Conservation (phyloP, 2,113 vertebrate species). For the Charadrius vociferus region DNA sequence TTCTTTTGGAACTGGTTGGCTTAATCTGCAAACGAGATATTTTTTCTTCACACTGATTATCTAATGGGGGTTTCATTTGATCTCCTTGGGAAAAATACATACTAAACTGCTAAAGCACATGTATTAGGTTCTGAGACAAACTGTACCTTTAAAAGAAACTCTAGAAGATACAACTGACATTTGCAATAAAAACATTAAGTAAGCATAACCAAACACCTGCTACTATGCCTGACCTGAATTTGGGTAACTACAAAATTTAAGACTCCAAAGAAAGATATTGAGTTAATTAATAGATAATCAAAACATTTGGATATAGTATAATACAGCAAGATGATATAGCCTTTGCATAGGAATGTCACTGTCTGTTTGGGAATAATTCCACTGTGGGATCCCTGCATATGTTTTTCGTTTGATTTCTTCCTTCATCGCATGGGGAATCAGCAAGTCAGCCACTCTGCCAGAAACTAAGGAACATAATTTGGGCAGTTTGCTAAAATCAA, state of each 20-base stretch:
- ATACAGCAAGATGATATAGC: neutral
- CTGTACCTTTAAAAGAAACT: conserved; percentile 18
- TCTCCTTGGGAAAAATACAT: conserved; percentile 49
- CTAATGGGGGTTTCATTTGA: conserved; percentile 31
- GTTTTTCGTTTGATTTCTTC: neutral
- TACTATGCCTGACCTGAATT: neutral
- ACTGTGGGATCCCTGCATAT: neutral
- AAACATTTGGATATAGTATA: neutral
- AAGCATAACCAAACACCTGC: neutral
- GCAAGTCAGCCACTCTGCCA: neutral
- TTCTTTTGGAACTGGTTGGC: neutral
- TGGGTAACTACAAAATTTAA: neutral
- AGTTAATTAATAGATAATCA: neutral
- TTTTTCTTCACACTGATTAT: neutral
- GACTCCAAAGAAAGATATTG: neutral
- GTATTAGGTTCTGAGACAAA: neutral
- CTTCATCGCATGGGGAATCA: neutral
- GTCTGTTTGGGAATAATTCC: neutral
- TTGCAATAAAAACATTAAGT: neutral
- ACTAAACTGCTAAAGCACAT: neutral
- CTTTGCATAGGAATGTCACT: neutral
- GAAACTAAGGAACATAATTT: neutral
- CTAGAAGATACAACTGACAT: neutral
- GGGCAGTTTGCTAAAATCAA: neutral
- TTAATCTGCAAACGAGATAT: neutral